A percentile compares a stretch with the other conserved stretches of the same genome.
These are phyloP conservation scores for Butorides virescens DNA, from an alignment of 2,113 vertebrate genomes.

Conservation along the genomic window DNA sequence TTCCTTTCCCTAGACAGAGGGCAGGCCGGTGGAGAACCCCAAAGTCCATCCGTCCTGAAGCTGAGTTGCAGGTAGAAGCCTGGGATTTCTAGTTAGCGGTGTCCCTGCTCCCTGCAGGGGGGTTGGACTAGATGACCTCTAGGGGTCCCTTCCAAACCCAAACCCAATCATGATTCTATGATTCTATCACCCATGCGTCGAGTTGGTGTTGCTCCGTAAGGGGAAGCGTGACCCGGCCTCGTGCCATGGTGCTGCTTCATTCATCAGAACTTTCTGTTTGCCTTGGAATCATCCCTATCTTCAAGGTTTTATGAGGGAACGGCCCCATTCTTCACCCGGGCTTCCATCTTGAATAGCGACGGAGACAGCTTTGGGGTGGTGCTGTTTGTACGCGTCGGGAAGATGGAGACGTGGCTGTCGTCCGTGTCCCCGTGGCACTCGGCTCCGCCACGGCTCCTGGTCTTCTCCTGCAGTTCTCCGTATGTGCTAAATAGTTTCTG, in stretches of 20 bases:
- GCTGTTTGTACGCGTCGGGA: not conserved
- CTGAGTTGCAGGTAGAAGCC: not conserved
- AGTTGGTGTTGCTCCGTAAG: accelerated
- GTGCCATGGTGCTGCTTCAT: accelerated
- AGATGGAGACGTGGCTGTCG: not conserved
- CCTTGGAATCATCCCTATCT: accelerated
- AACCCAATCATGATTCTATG: too few relatives aligned
- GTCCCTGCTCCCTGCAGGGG: too few relatives aligned
- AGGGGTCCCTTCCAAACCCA: too few relatives aligned
- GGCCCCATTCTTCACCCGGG: not conserved
- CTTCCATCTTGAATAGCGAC: accelerated
- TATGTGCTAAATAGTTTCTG: accelerated
- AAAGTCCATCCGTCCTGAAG: not conserved
- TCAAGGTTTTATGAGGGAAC: not conserved
- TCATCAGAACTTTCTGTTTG: accelerated
- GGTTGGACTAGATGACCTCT: too few relatives aligned
- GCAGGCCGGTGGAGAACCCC: not conserved
- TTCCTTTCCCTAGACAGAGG: not conserved
- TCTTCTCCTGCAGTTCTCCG: accelerated
- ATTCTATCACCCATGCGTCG: accelerated
- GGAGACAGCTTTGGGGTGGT: not conserved
- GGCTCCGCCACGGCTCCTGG: not conserved
- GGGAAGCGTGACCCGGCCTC: accelerated
- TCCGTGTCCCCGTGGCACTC: not conserved
- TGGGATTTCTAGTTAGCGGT: too few relatives aligned